A percentile compares a stretch with the other conserved stretches of the same genome.
Conservation (phyloP, 2,888 invertebrate genomes). For the Drosophila trichaetosa region DNA sequence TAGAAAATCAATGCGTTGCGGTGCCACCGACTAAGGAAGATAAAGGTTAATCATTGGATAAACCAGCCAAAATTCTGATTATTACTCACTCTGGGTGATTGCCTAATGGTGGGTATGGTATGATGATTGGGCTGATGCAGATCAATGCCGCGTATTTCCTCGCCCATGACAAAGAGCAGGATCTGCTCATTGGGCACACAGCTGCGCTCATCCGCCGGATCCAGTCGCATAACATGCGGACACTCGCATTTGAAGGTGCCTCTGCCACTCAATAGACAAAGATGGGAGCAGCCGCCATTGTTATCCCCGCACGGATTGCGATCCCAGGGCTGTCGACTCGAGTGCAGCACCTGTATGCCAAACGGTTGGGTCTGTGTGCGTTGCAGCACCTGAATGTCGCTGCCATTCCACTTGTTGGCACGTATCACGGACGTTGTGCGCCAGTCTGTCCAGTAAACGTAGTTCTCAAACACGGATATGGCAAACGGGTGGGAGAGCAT, state of each 20-base stretch:
- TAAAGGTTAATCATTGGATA: background rate
- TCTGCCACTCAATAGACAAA: conserved; percentile 90
- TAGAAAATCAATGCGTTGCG: conserved; percentile 89
- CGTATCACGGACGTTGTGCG: conserved; percentile 93
- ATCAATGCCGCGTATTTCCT: conserved; percentile 94
- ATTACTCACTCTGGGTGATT: conserved; percentile 81
- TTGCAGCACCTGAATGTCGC: conserved; percentile 91
- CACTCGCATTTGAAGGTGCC: conserved; percentile 90
- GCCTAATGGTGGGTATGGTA: conserved; percentile 92
- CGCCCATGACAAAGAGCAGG: conserved; percentile 90
- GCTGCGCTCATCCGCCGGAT: conserved; percentile 86
- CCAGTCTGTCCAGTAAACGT: conserved; percentile 98
- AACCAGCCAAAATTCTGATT: background rate
- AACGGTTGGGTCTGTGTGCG: conserved; percentile 95
- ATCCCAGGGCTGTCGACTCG: conserved; percentile 89
- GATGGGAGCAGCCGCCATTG: conserved; percentile 93
- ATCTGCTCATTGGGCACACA: conserved; percentile 91
- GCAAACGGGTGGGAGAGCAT: conserved; percentile 95
- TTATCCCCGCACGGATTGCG: conserved; percentile 89
- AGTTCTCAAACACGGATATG: conserved; percentile 92
- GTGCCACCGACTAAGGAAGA: conserved; percentile 87
- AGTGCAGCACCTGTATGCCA: conserved; percentile 93
- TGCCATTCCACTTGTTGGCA: conserved; percentile 95
- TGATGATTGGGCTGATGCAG: conserved; percentile 90
- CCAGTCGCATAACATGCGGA: conserved; percentile 93